These are phyloP conservation scores for Pilophorus perplexus DNA, from an alignment of 2,888 invertebrate species.

Conservation along the genomic window DNA sequence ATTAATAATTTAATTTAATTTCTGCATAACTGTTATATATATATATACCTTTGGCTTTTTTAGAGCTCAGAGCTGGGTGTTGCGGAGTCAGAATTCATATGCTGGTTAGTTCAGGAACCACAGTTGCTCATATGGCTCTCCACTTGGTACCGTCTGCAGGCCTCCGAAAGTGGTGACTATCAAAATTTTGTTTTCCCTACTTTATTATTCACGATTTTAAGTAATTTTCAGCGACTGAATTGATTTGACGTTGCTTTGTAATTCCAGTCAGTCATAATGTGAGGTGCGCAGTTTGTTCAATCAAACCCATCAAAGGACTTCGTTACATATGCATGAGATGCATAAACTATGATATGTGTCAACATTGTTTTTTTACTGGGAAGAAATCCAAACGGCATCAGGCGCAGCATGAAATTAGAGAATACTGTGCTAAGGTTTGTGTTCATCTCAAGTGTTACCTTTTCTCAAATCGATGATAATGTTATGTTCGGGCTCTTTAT, in stretches of 20 bases:
- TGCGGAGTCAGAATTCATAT: slow-evolving; percentile 63
- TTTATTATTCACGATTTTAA: too few species aligned
- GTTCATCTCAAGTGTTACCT: neutral
- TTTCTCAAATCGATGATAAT: neutral
- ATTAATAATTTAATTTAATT: too few species aligned
- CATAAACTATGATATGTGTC: slow-evolving; percentile 65
- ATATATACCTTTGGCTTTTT: slow-evolving; percentile 4
- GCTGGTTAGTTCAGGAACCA: slow-evolving; percentile 66
- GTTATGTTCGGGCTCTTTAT: neutral
- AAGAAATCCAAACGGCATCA: slow-evolving; percentile 62
- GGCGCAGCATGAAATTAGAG: slow-evolving; percentile 58
- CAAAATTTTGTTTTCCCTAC: slow-evolving; percentile 34
- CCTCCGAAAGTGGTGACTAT: slow-evolving; percentile 58
- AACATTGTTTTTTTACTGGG: slow-evolving; percentile 65
- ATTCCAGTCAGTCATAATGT: slow-evolving; percentile 58
- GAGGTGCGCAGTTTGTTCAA: slow-evolving; percentile 63
- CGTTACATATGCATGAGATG: slow-evolving; percentile 66
- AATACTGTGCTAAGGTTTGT: slow-evolving; percentile 50
- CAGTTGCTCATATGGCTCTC: slow-evolving; percentile 65
- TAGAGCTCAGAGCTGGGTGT: slow-evolving; percentile 65
- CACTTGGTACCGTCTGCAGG: slow-evolving; percentile 61
- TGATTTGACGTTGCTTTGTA: too few species aligned
- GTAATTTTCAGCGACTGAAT: too few species aligned
- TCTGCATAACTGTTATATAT: neutral
- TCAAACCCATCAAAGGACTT: slow-evolving; percentile 59